A percentile compares a stretch with the other conserved stretches of the same genome.
These are phyloP conservation scores for Sprattus sprattus DNA, from an alignment of 2,113 vertebrate species.

Conservation along the genomic window DNA sequence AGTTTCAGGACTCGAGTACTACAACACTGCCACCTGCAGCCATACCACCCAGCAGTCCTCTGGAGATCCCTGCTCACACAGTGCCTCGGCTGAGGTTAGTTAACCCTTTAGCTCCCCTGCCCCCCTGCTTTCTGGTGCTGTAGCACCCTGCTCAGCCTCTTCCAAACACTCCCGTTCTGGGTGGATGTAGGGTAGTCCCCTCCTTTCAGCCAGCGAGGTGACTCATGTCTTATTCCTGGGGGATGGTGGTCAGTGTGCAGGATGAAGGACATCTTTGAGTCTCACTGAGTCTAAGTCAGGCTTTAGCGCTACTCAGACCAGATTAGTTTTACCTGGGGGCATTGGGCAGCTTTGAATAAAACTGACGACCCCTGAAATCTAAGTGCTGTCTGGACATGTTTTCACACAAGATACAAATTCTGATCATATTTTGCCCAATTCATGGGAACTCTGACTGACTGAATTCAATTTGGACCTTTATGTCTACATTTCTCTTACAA, in stretches of 20 bases:
- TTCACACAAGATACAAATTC: too few relatives aligned
- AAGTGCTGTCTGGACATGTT: too few relatives aligned
- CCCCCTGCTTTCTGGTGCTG: not conserved
- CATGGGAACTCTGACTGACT: too few relatives aligned
- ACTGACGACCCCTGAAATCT: not conserved
- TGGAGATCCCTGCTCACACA: not conserved
- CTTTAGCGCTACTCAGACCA: not conserved
- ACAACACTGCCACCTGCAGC: not conserved
- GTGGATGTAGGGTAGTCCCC: not conserved
- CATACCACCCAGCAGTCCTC: not conserved
- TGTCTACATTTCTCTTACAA: too few relatives aligned
- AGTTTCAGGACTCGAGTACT: not conserved
- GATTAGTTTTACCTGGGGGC: not conserved
- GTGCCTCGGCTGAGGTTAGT: too few relatives aligned
- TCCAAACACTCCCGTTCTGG: not conserved
- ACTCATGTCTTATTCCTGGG: not conserved
- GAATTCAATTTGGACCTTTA: too few relatives aligned
- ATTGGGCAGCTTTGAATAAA: not conserved
- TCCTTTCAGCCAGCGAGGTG: not conserved
- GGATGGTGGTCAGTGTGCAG: not conserved
- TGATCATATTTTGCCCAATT: too few relatives aligned
- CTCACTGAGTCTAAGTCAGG: not conserved
- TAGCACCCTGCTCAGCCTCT: not conserved
- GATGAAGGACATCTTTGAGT: not conserved
- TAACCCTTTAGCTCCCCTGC: not conserved